A percentile compares a stretch with the other conserved stretches of the same genome.
Conservation (phyloP, 2,113 vertebrate species). For the Petromus typicus region DNA sequence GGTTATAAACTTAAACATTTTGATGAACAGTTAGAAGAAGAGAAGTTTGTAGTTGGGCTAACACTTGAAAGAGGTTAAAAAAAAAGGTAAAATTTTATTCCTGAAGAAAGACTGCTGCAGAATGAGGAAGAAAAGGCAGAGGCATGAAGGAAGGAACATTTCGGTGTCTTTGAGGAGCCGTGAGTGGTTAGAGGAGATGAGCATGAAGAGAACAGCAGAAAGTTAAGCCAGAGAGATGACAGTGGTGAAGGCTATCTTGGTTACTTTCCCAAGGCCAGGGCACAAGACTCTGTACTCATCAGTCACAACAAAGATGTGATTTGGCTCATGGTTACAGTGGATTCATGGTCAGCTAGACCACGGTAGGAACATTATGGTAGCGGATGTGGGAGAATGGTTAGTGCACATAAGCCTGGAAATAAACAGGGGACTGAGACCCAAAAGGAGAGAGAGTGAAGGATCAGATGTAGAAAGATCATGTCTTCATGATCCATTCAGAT, state of each 20-base stretch:
- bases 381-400: background rate
- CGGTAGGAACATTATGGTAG: background rate
- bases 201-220: background rate
- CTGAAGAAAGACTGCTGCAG: background rate
- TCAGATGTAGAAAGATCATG: background rate
- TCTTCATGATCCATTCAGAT: background rate
- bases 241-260: background rate
- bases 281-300: background rate
- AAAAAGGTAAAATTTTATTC: background rate
- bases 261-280: background rate
- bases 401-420: background rate
- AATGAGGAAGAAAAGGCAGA: background rate
- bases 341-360: background rate
- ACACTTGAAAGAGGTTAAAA: background rate
- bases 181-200: background rate
- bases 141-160: rapidly evolving
- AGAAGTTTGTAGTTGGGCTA: background rate
- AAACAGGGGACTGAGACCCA: background rate
- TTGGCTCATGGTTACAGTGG: background rate
- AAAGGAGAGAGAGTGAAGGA: background rate
- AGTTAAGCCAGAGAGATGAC: background rate
- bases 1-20: background rate
- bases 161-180: background rate
- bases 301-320: background rate
- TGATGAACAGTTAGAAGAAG: background rate